Evolutionary conservation across 2,113 vertebrate species (phyloP).

Genomic region (Antennarius striatus): DNA sequence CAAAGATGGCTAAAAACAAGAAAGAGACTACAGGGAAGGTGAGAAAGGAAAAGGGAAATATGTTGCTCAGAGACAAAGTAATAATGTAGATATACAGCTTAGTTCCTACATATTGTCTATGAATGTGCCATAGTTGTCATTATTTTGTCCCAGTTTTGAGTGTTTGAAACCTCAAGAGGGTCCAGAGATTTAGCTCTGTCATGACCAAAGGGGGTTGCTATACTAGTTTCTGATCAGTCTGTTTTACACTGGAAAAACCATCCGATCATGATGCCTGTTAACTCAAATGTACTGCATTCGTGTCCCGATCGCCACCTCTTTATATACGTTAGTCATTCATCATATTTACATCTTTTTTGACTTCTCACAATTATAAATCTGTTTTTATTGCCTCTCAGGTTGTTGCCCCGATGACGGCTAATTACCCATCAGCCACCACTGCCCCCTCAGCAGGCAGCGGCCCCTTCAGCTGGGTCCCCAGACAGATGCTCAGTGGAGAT

Average conservation of each 20-base stretch:
- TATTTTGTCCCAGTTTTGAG: neutral
- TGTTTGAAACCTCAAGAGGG: no score
- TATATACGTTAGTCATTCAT: neutral
- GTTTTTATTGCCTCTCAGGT: constrained; percentile 62
- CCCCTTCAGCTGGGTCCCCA: constrained; percentile 83
- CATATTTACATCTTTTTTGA: neutral
- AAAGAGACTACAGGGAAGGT: constrained; percentile 82
- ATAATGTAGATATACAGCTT: neutral
- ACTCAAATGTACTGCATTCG: constrained; percentile 16
- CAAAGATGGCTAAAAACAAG: constrained; percentile 82
- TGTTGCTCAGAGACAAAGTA: constrained; percentile 1
- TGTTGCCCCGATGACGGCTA: constrained; percentile 72
- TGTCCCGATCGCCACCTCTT: constrained; percentile 17
- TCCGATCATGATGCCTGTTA: neutral
- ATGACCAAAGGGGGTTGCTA: neutral
- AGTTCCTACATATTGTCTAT: neutral
- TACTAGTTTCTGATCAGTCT: neutral
- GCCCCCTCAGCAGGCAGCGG: constrained; percentile 62
- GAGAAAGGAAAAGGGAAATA: constrained; percentile 67
- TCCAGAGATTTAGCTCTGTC: no score
- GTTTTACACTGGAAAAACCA: neutral
- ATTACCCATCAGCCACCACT: constrained; percentile 71
- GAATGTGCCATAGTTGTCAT: neutral
- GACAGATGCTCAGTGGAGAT: constrained; percentile 84
- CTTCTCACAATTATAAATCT: neutral